Percentiles rank a stretch among this genome's conserved stretches.
These are phyloP conservation scores for Bolinopsis microptera DNA, from an alignment of 37 sponge, comb jelly and placozoan genomes.

Conservation along the genomic window DNA sequence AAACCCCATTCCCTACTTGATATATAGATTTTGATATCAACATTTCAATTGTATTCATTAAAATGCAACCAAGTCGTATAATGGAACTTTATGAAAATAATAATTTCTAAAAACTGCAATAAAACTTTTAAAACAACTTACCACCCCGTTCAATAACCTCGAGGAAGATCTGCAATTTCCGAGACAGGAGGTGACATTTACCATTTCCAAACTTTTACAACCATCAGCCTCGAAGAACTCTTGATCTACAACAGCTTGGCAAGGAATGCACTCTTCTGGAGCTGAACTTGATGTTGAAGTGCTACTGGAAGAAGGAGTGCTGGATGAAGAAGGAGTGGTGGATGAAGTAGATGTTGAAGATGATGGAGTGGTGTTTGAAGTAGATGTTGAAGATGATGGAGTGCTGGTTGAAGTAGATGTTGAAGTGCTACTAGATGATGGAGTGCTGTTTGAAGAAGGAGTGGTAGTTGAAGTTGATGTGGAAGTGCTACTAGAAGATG, in stretches of 20 bases:
- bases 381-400: not conserved
- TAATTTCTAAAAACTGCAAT: too few relatives aligned
- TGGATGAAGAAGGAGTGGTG: not conserved
- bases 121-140: too few relatives aligned
- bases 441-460: not conserved
- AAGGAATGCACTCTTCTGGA: not conserved
- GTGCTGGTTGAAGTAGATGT: not conserved
- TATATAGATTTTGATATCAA: too few relatives aligned
- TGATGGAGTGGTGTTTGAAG: not conserved
- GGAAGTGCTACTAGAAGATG: not conserved
- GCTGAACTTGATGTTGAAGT: not conserved
- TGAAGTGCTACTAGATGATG: not conserved
- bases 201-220: not conserved
- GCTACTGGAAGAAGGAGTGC: not conserved
- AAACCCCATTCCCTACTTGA: too few relatives aligned
- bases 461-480: not conserved
- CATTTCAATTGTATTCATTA: too few relatives aligned
- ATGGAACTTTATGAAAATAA: too few relatives aligned
- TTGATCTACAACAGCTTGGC: not conserved
- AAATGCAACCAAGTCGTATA: too few relatives aligned
- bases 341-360: slow-evolving; percentile 3
- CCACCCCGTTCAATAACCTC: not conserved
- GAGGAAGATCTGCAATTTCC: slow-evolving; percentile 17
- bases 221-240: not conserved
- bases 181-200: not conserved